Percentiles rank a stretch among this genome's conserved stretches.
These are phyloP conservation scores for Karalla daura DNA, from an alignment of 2,797 vertebrate species.

Conservation along the genomic window DNA sequence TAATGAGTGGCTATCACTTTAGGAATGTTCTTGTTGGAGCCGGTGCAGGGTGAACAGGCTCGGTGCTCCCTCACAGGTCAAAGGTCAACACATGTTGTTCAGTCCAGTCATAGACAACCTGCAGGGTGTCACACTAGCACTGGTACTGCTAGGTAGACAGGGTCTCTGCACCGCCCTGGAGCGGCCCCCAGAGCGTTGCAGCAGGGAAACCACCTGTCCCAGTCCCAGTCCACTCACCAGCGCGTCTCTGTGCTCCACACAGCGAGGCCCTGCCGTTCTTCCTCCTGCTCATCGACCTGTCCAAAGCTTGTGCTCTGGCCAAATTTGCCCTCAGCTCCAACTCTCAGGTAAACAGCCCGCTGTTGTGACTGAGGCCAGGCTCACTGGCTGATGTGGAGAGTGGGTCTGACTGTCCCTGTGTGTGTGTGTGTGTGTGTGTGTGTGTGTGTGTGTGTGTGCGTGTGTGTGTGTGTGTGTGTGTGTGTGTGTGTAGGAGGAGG, in stretches of 20 bases:
- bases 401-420: not conserved
- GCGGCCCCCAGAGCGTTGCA: no score
- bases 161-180: no score
- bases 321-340: conserved; percentile 98
- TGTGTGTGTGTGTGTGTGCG: not conserved
- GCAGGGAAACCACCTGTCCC: not conserved
- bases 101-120: no score
- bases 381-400: not conserved
- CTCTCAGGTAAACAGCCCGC: conserved; percentile 89
- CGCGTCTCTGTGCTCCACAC: not conserved
- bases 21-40: no score
- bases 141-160: no score
- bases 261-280: conserved; percentile 98
- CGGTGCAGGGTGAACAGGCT: no score
- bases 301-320: conserved; percentile 94
- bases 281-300: conserved; percentile 94
- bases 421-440: not conserved
- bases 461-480: not conserved
- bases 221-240: not conserved
- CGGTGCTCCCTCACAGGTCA: no score
- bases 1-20: no score
- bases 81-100: no score
- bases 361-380: not conserved
- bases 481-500: conserved; percentile 91
- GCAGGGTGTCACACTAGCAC: no score